Evolutionary conservation across 2,797 vertebrate species (phyloP).

Genomic region (Anas bahamensis): DNA sequence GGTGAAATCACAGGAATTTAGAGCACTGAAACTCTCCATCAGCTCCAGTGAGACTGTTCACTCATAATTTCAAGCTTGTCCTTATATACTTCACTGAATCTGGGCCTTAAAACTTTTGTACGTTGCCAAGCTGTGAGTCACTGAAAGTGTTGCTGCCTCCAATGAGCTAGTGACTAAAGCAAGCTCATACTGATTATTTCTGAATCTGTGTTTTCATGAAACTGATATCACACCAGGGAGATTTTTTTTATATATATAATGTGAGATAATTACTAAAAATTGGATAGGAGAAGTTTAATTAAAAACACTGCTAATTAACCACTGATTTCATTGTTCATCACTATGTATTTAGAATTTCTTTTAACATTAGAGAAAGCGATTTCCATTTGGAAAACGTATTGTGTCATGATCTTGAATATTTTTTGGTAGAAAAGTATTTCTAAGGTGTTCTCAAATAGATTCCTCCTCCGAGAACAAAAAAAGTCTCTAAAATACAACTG

Average conservation of each 20-base stretch:
- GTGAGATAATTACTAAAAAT: background rate
- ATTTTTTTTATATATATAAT: background rate
- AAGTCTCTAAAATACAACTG: background rate
- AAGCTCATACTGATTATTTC: background rate
- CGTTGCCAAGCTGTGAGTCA: constrained; percentile 5
- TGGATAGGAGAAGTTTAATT: background rate
- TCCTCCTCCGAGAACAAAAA: background rate
- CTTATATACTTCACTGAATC: background rate
- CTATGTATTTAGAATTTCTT: background rate
- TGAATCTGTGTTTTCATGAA: background rate
- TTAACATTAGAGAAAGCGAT: background rate
- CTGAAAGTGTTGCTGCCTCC: background rate
- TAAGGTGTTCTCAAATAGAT: background rate
- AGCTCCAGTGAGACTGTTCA: constrained; percentile 28
- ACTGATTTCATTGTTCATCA: background rate
- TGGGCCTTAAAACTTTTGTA: background rate
- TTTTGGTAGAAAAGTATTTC: background rate
- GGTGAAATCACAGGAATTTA: background rate
- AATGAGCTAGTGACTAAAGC: constrained; percentile 6
- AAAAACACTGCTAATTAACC: background rate
- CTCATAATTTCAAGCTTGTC: background rate
- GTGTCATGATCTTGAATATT: background rate
- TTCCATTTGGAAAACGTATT: background rate
- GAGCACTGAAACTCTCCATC: background rate
- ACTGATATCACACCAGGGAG: background rate